Evolutionary conservation across 1,140 invertebrate species (phyloP).

Genomic region (Archegozetes longisetosus): DNA sequence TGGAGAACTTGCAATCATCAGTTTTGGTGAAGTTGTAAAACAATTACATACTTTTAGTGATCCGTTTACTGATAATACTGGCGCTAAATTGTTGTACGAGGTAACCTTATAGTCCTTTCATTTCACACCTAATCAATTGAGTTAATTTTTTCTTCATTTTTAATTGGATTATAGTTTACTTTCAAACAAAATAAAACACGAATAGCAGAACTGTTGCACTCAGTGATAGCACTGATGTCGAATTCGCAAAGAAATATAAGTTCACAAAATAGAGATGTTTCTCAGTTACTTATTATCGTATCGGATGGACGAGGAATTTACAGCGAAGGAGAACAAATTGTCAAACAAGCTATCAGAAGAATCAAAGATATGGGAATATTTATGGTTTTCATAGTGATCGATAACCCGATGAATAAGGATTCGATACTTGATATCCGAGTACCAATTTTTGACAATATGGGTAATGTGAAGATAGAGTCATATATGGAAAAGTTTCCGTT

Average conservation of each 20-base stretch:
- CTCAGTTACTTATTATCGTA: constrained; percentile 77
- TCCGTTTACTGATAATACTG: constrained; percentile 62
- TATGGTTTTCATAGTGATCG: constrained; percentile 84
- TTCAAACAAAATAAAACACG: constrained; percentile 66
- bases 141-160: neutral
- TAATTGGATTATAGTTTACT: constrained; percentile 38
- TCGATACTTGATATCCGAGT: constrained; percentile 80
- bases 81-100: constrained; percentile 35
- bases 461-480: constrained; percentile 31
- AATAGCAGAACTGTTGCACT: constrained; percentile 60
- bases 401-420: constrained; percentile 75
- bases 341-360: constrained; percentile 57
- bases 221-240: constrained; percentile 48
- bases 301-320: constrained; percentile 87
- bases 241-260: neutral
- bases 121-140: neutral
- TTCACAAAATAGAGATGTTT: constrained; percentile 37
- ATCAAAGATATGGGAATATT: constrained; percentile 70
- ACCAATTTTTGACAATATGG: constrained; percentile 43
- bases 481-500: constrained; percentile 92
- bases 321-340: constrained; percentile 62
- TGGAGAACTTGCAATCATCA: constrained; percentile 74
- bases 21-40: constrained; percentile 73
- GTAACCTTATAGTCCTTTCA: no score
- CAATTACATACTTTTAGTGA: constrained; percentile 65